These are phyloP conservation scores for Euphydryas editha DNA, from an alignment of 2,888 invertebrate species.

Conservation along the genomic window DNA sequence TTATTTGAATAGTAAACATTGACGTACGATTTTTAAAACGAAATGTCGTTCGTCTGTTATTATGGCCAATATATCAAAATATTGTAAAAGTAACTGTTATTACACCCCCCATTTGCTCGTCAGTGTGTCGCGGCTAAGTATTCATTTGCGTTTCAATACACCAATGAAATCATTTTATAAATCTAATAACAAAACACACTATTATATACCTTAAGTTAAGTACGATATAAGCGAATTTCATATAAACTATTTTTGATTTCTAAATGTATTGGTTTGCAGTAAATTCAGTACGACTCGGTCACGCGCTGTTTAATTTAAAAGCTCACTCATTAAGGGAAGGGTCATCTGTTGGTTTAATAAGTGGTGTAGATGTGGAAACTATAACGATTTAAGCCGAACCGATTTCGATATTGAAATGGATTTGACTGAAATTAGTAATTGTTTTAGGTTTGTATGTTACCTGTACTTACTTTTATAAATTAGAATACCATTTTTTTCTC, in stretches of 20 bases:
- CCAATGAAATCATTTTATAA: conserved; percentile 13
- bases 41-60: conserved; percentile 69
- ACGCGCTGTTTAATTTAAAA: conserved; percentile 44
- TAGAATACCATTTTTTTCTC: not conserved
- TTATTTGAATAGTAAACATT: conserved; percentile 63
- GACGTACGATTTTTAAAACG: conserved; percentile 72
- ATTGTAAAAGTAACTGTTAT: conserved; percentile 71
- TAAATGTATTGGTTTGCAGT: conserved; percentile 1
- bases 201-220: not conserved
- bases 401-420: not conserved
- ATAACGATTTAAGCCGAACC: conserved; percentile 9
- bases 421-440: not conserved
- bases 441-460: not conserved
- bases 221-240: not conserved
- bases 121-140: conserved; percentile 42
- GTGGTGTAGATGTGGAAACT: conserved; percentile 12
- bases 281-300: conserved; percentile 35
- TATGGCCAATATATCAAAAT: conserved; percentile 80
- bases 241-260: conserved; percentile 2
- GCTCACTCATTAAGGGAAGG: conserved; percentile 40
- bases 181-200: not conserved
- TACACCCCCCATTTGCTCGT: conserved; percentile 65
- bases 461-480: not conserved
- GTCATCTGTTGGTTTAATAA: conserved; percentile 33
- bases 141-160: conserved; percentile 33